phyloP scores from a whole-genome alignment of 53 echinoderm and acorn worm species.

The Paelopatides confundens region DNA sequence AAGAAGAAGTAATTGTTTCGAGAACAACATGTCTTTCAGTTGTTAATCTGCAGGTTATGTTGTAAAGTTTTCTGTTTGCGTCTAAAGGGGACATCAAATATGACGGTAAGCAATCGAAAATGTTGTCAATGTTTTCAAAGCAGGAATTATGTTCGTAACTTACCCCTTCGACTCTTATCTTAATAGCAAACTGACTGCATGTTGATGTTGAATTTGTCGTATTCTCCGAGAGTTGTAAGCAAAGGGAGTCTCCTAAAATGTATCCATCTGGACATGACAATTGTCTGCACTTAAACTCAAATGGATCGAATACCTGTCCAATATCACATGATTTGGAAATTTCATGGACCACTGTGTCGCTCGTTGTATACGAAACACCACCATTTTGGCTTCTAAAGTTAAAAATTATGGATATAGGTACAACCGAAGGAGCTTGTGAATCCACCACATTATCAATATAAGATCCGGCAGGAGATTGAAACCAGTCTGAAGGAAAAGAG shows the following conservation, averaged over 20 bases:
- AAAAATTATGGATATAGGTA: constrained; percentile 26
- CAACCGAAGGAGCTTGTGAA: neutral
- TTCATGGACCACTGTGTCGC: neutral
- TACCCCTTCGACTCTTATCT: neutral
- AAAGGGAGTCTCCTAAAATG: neutral
- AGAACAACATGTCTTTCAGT: neutral
- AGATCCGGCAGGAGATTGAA: neutral
- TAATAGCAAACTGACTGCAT: neutral
- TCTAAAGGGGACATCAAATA: neutral
- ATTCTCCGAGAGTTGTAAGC: neutral
- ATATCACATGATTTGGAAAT: neutral
- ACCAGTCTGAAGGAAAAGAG: no score
- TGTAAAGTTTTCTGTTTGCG: neutral
- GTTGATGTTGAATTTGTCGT: neutral
- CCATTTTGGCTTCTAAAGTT: constrained; percentile 10
- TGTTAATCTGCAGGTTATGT: neutral
- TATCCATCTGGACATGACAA: neutral
- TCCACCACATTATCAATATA: neutral
- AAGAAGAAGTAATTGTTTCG: neutral
- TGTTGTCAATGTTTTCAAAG: neutral
- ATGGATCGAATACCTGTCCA: constrained; percentile 26
- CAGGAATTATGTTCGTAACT: neutral
- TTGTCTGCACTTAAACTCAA: neutral
- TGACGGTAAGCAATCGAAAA: neutral
- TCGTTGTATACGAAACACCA: neutral